Evolutionary conservation across 92 coral and sea anemone species (phyloP), one percentile per base, ranked within the genome.

Genomic region (Micromussa lordhowensis): DNA sequence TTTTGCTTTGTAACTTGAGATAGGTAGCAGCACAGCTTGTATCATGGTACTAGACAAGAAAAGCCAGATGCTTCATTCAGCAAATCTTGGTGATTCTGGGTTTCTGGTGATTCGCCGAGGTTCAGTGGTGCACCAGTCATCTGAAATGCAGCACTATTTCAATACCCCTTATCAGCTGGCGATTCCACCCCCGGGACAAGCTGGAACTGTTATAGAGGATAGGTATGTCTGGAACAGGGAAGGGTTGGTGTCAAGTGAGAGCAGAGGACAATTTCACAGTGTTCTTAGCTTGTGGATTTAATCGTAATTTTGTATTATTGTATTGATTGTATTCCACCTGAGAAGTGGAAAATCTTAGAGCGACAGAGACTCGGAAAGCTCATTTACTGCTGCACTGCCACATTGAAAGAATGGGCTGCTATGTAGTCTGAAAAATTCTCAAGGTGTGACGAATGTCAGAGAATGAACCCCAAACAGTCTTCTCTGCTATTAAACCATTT

Each of bases 131-230:
- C 99, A 97, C 72, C 95, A 91, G 48, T 97, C 99, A 36, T 91
- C 98, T 49, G 96, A 96, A 36, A 98, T 95, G 68, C 99, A 97
- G 36, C 99, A 97, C 77, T 97, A 97, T 87, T 97, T 97, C 78
- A 97, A 97, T 57, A 95, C 99, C 51, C 99, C 99, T 34, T 97
- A 94, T 77, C 99, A 97, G 71, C 94, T 97, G 34, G 99, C 99
- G 11, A 91, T 97, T 31, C 99, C 99, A 74, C 99, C 99, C 18
- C 99, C 99, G 34, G 98, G 94, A 63, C 98, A 97, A 68, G 99
- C 92, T 55, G 99, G 99, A 9, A 83, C 93, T 82, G 96, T 95
- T 31, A 97, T 97, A 86, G 97, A 97, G 89, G 99, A 97, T 93
- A 97, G 95, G 99, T 97, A 32, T 49, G 61, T 13, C 0, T 24